These are phyloP conservation scores for Ondatra zibethicus DNA, from an alignment of 2,113 vertebrate genomes.

Conservation along the genomic window DNA sequence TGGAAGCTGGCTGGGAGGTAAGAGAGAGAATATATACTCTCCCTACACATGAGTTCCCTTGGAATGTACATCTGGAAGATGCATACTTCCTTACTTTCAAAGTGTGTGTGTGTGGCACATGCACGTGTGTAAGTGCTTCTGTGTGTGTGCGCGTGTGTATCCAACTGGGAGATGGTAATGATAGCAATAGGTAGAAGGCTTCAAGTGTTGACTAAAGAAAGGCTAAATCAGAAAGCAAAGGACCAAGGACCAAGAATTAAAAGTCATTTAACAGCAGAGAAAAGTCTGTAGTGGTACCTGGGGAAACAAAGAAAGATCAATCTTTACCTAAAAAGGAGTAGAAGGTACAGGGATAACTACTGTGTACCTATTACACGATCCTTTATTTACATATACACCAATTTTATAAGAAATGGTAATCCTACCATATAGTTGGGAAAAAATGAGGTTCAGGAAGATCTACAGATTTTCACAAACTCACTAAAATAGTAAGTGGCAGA, in stretches of 20 bases:
- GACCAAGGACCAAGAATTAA: not conserved
- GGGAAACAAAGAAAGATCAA: not conserved
- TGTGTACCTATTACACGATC: not conserved
- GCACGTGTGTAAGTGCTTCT: not conserved
- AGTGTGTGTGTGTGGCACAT: not conserved
- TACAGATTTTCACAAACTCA: not conserved
- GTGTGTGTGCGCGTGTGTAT: not conserved
- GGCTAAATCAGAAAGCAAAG: conserved; percentile 17
- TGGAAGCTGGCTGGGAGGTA: conserved; percentile 28
- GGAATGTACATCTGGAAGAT: not conserved
- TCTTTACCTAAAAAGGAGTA: not conserved
- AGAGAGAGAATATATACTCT: not conserved
- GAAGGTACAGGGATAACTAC: not conserved
- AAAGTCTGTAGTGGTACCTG: not conserved
- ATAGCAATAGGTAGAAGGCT: not conserved
- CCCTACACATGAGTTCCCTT: not conserved
- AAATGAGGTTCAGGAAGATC: conserved; percentile 1
- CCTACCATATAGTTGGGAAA: not conserved
- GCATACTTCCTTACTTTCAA: not conserved
- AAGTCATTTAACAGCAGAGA: not conserved
- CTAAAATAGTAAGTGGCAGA: not conserved
- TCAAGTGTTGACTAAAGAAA: conserved; percentile 7
- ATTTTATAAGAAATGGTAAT: conserved; percentile 29
- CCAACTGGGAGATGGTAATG: not conserved
- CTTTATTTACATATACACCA: not conserved